These are phyloP conservation scores for Ochotona curzoniae DNA, from an alignment of 2,113 vertebrate species.

Conservation along the genomic window DNA sequence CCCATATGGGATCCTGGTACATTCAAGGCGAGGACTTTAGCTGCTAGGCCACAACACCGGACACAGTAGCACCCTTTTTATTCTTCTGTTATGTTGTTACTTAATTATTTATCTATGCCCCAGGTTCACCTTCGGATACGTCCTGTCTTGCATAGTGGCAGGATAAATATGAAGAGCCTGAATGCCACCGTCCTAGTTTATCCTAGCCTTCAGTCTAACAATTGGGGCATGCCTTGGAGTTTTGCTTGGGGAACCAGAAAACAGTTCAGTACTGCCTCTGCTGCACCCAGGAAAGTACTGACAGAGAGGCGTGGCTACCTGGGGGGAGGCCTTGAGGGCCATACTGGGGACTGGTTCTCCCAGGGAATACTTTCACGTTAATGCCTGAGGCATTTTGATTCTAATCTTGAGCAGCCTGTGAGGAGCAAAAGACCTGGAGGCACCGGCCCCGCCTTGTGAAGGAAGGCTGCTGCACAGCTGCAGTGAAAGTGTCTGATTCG, in stretches of 20 bases:
- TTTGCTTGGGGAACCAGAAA: fast-evolving
- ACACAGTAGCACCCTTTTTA: too few species aligned
- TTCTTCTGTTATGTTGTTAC: too few species aligned
- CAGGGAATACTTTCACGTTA: neutral
- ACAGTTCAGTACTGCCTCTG: neutral
- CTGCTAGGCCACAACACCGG: too few species aligned
- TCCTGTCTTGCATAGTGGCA: too few species aligned
- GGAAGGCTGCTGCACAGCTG: neutral
- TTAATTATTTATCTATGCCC: neutral
- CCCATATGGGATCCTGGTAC: too few species aligned
- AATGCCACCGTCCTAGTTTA: neutral
- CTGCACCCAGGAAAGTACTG: neutral
- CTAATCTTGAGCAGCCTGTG: neutral
- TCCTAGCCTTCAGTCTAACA: neutral
- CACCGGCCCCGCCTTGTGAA: too few species aligned
- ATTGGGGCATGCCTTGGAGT: neutral
- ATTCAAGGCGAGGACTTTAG: too few species aligned
- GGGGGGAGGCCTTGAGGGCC: neutral
- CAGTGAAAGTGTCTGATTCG: neutral
- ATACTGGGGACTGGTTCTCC: neutral
- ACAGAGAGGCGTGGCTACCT: neutral
- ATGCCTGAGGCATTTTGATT: neutral
- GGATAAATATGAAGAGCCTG: neutral
- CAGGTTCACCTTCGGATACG: neutral
- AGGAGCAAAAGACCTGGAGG: neutral